Base-by-base conservation (phyloP, 2,113 vertebrate species). In the Sinocyclocheilus anophthalmus region DNA sequence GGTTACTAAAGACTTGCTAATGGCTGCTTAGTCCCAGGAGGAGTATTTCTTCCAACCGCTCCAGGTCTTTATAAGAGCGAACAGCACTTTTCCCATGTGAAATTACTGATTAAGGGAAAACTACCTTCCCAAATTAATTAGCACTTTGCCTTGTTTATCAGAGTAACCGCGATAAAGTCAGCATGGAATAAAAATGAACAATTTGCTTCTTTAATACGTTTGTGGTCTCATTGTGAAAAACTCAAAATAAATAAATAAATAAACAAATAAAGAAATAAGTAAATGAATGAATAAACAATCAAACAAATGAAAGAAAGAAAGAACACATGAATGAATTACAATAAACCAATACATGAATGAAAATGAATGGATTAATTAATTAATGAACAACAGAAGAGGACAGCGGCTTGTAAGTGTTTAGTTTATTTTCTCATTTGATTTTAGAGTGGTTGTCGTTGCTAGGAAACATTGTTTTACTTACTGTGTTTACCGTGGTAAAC, bases 81-180 rank as follows among this genome's bases (percentile, higher is more conserved):
- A 83, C 42, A 69, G 24, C 26, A 12, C 26, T 18, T 26, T 70
- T 73, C 48, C 50, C 48, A 16, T 73, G 67, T 37, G 81, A 72
- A 42, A n/a, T 59, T 0, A 42, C 45, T 33, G 42, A 70, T 70
- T 33, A 37, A 70, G 45, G 48, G 11, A 82, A n/a, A 82, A 53
- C 24, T 20, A 83, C 30, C 65, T 72, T 72, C 45, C 14, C 18
- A n/a, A 83, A 83, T 69, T 24, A 72, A 83, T 83, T 55, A 72
- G 18, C 77, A 61, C 50, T 78, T 30, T 30, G 26, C n/a, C 37
- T 81, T 81, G 78, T 81, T 81, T 81, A 81, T 65, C 14, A 79
- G 22, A 45, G 73, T 42, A 55, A 78, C 50, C 3, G 33, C 0
- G 0, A 9, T 78, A 26, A 78, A 57, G 59, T 4, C 12, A 78